These are phyloP conservation scores for Rhinichthys klamathensis DNA, from an alignment of 2,113 vertebrate genomes.

Conservation along the genomic window DNA sequence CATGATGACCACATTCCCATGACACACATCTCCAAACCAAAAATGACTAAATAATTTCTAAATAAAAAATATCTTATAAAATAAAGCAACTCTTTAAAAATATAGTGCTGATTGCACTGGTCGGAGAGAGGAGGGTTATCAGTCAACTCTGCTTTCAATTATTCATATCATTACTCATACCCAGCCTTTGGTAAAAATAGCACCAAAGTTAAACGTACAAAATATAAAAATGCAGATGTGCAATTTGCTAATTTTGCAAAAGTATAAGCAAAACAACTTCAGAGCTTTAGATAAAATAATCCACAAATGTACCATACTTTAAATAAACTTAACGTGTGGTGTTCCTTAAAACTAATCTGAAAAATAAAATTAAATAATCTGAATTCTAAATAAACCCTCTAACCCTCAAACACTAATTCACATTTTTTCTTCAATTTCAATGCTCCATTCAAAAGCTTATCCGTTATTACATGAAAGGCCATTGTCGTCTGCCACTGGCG, in stretches of 20 bases:
- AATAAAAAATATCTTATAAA: not conserved
- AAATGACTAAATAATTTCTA: not conserved
- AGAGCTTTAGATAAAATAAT: not conserved
- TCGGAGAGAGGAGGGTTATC: constrained; percentile 45
- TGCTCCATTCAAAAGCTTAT: not conserved
- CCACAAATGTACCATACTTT: not conserved
- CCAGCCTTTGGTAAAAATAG: constrained; percentile 24
- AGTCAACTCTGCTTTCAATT: constrained; percentile 24
- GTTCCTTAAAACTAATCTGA: not conserved
- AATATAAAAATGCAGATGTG: not conserved
- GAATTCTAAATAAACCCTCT: not conserved
- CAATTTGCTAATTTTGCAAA: not conserved
- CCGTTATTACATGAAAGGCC: not conserved
- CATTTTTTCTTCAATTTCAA: not conserved
- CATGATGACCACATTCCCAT: not conserved
- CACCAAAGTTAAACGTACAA: constrained; percentile 34
- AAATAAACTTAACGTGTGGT: not conserved
- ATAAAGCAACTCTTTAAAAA: constrained; percentile 28
- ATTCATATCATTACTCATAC: constrained; percentile 51
- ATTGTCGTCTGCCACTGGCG: not conserved
- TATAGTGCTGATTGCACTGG: constrained; percentile 13
- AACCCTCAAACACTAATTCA: not conserved
- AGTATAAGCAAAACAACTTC: not conserved
- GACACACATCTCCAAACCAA: not conserved
- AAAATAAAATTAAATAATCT: not conserved